Evolutionary conservation across 1,140 invertebrate genomes (phyloP), one percentile per base, ranked within the genome.

Genomic region (Marisa cornuarietis): DNA sequence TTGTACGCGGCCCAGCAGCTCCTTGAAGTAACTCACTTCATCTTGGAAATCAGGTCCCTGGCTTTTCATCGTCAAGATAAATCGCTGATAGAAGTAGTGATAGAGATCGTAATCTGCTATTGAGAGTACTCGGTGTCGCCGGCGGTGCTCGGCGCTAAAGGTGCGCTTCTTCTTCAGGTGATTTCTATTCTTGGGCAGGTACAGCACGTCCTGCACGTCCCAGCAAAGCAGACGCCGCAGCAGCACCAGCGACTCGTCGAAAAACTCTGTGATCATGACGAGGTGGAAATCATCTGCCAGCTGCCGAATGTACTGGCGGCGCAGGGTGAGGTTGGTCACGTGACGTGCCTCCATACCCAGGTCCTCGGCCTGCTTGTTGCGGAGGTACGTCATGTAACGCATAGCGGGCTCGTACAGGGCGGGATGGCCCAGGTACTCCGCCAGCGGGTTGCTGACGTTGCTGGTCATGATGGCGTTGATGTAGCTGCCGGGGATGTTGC

Each of bases 211-310:
- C 65, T 91, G 88, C 14, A 91, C 77, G 26, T 89, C 84, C 93
- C 93, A 93, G 76, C 91, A 92, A 54, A 93, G 88, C 14, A 91
- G 79, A 74, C 92, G 83, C 52, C 86, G 87, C 61, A 93, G 85
- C 16, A 93, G 85, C 63, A 93, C 88, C 22, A 93, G 82, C 3
- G 92, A 93, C 82, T 92, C 92, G 76, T 93, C 92, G 84, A 93
- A 92, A 81, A 91, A 88, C 82, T 93, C 93, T 3, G 91, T 87
- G 22, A 93, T 90, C 90, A 93, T 90, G 26, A 93, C 90, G 10
- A 93, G 84, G 79, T 91, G 87, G 83, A 93, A 93, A 42, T 86
- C 83, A 18, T 65, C 69, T 16, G 83, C 81, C 14, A 88, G 72
- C 24, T 83, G 79, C 16, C 78, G 22, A 4, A 88, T 81, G 76